These are phyloP conservation scores for Petaurus breviceps DNA, from an alignment of 2,113 vertebrate genomes.

Conservation along the genomic window DNA sequence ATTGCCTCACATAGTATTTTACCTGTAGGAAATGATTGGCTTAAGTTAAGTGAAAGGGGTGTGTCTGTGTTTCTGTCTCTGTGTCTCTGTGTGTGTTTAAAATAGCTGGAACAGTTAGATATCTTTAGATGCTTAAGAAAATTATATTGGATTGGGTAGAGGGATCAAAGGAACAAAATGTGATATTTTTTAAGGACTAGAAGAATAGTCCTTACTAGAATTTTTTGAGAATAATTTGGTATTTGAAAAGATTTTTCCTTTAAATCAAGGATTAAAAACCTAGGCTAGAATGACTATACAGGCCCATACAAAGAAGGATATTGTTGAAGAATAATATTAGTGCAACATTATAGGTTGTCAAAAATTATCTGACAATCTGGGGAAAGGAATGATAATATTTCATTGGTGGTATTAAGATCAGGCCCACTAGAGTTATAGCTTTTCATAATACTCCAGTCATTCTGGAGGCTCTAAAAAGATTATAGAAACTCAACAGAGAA, in stretches of 20 bases:
- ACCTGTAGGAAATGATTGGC: not conserved
- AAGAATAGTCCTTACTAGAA: not conserved
- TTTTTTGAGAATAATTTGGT: not conserved
- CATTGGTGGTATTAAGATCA: not conserved
- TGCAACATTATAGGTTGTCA: not conserved
- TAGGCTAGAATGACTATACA: not conserved
- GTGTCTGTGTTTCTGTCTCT: not conserved
- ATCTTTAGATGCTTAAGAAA: not conserved
- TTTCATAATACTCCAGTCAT: not conserved
- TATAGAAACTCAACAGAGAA: not conserved
- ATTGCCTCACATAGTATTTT: not conserved
- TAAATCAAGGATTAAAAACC: not conserved
- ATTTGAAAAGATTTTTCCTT: not conserved
- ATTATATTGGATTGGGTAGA: not conserved
- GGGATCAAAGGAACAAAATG: not conserved
- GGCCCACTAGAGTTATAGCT: rapidly evolving
- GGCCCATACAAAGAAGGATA: not conserved
- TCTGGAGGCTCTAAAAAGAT: not conserved
- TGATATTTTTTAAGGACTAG: not conserved
- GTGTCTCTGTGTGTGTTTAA: not conserved
- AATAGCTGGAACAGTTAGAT: not conserved
- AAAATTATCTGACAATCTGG: not conserved
- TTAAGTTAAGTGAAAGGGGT: not conserved
- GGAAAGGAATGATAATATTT: not conserved
- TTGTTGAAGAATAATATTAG: not conserved